Evolutionary conservation across 2,113 vertebrate species (phyloP).

Genomic region (Aegithalos caudatus): DNA sequence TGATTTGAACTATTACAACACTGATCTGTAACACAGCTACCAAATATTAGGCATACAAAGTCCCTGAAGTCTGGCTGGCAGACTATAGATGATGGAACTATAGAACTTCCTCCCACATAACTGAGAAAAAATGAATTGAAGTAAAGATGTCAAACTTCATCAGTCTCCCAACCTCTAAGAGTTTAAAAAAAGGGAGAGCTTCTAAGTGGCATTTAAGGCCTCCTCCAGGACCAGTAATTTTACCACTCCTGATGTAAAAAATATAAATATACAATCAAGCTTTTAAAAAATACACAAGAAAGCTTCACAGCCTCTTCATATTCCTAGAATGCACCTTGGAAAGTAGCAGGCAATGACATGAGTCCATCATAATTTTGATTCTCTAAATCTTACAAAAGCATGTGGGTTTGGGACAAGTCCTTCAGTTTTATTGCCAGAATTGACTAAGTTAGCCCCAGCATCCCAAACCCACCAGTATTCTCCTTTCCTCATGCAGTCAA

Average conservation of each 20-base stretch:
- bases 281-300: neutral
- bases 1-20: slow-evolving; percentile 2
- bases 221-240: neutral
- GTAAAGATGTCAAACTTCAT: neutral
- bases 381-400: neutral
- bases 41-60: neutral
- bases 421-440: neutral
- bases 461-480: neutral
- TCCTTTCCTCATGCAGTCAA: neutral
- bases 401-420: neutral
- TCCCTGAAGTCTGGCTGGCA: slow-evolving; percentile 33
- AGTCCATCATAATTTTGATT: neutral
- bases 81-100: slow-evolving; percentile 4
- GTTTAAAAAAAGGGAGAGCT: neutral
- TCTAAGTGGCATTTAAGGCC: neutral
- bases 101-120: slow-evolving; percentile 15
- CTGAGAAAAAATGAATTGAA: slow-evolving; percentile 37
- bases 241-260: neutral
- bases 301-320: neutral
- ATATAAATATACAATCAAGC: slow-evolving; percentile 12
- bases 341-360: neutral
- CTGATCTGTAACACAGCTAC: slow-evolving; percentile 40
- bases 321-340: neutral
- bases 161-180: neutral
- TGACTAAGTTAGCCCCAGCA: neutral